Evolutionary conservation across 1,140 invertebrate species (phyloP).

Genomic region (Pollicipes pollicipes): DNA sequence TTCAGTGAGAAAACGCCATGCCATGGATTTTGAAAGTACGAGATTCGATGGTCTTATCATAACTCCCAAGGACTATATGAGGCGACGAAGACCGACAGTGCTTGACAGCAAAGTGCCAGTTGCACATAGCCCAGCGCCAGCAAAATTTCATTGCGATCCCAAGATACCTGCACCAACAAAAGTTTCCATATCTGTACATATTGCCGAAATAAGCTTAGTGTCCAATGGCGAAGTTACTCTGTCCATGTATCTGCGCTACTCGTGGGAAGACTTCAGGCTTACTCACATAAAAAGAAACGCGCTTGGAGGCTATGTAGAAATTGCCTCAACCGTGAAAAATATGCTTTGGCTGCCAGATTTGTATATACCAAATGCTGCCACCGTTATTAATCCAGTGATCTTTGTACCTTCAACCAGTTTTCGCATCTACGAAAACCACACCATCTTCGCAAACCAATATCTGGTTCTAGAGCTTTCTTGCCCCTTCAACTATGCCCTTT

Average conservation of each 20-base stretch:
- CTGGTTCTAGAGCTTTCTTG: neutral
- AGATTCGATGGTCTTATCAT: no score
- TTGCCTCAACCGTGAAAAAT: neutral
- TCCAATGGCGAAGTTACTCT: neutral
- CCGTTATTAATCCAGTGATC: neutral
- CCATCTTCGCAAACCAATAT: neutral
- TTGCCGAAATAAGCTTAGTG: neutral
- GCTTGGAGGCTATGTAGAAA: neutral
- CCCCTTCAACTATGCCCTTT: neutral
- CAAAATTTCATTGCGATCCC: no score
- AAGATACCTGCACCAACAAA: no score
- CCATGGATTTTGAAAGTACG: no score
- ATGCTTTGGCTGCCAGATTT: neutral
- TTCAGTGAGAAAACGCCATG: no score
- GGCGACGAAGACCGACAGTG: no score
- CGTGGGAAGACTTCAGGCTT: neutral
- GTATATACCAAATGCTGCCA: neutral
- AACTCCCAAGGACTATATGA: no score
- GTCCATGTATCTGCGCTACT: neutral
- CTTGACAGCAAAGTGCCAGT: no score
- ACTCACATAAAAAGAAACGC: neutral
- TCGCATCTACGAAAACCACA: neutral
- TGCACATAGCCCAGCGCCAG: no score
- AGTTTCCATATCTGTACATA: neutral
- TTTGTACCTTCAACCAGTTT: neutral